A percentile compares a stretch with the other conserved stretches of the same genome.
phyloP scores from a whole-genome alignment of 2,797 vertebrate genomes.

The Helostoma temminkii region DNA sequence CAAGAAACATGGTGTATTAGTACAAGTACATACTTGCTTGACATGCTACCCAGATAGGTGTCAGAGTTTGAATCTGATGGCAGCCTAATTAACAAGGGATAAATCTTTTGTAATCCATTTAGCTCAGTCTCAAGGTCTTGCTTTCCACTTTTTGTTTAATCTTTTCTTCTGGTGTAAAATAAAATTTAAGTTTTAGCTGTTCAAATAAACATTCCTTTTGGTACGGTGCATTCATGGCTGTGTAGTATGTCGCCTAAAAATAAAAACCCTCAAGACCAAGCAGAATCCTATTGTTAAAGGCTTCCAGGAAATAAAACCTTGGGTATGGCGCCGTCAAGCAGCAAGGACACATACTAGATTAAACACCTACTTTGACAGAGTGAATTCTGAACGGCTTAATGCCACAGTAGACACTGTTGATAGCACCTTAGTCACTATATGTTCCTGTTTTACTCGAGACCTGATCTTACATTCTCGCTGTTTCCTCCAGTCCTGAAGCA shows the following conservation, averaged over 20 bases:
- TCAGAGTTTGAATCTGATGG: conserved; percentile 28
- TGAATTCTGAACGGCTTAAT: conserved; percentile 38
- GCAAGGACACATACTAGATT: conserved; percentile 50
- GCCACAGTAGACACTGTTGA: conserved; percentile 31
- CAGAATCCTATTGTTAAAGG: conserved; percentile 16
- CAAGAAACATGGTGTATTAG: not conserved
- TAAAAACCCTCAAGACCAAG: not conserved
- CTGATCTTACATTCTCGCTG: conserved; percentile 11
- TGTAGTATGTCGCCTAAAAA: conserved; percentile 22
- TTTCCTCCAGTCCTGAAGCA: conserved; percentile 89
- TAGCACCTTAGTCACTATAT: conserved; percentile 12
- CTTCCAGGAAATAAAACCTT: conserved; percentile 45
- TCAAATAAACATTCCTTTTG: not conserved
- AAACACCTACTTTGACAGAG: conserved; percentile 37
- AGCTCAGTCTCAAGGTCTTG: conserved; percentile 3
- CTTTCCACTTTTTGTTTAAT: conserved; percentile 10
- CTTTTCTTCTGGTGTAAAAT: conserved; percentile 3
- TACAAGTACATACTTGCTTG: not conserved
- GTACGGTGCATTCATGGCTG: conserved; percentile 10
- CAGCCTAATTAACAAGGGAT: conserved; percentile 23
- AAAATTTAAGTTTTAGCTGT: conserved; percentile 5
- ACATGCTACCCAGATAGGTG: conserved; percentile 2
- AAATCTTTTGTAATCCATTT: conserved; percentile 40
- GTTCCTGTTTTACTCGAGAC: conserved; percentile 45
- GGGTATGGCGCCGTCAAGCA: conserved; percentile 25